These are phyloP conservation scores for Xestobium rufovillosum DNA, from an alignment of 2,888 invertebrate genomes.

Conservation along the genomic window DNA sequence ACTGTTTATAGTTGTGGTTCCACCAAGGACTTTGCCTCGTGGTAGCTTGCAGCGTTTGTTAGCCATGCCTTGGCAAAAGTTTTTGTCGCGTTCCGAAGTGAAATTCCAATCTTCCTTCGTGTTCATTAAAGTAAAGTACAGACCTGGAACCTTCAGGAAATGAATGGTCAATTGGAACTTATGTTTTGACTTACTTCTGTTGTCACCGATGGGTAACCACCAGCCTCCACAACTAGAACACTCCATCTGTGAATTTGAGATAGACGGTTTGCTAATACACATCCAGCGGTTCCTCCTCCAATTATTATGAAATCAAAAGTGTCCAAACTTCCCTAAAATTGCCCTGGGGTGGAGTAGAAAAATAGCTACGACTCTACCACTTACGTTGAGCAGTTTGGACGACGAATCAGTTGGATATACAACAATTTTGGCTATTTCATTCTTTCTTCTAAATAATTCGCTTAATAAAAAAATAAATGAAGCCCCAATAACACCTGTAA, in stretches of 20 bases:
- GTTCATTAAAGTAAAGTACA: constrained; percentile 27
- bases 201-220: constrained; percentile 30
- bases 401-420: too few species aligned
- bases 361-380: too few species aligned
- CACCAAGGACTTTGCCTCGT: constrained; percentile 45
- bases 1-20: constrained; percentile 45
- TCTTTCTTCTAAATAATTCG: too few species aligned
- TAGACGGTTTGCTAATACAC: constrained; percentile 45
- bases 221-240: constrained; percentile 38
- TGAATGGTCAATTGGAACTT: constrained; percentile 7
- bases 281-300: constrained; percentile 47
- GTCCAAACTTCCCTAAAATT: too few species aligned
- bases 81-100: constrained; percentile 28
- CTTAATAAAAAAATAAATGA: too few species aligned
- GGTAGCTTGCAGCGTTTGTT: constrained; percentile 37
- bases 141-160: constrained; percentile 26
- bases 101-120: constrained; percentile 34
- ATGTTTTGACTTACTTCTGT: constrained; percentile 21
- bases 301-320: constrained; percentile 46
- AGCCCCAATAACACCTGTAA: too few species aligned
- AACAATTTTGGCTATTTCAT: too few species aligned
- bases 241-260: constrained; percentile 38
- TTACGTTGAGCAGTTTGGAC: too few species aligned
- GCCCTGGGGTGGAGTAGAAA: too few species aligned
- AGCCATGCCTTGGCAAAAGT: constrained; percentile 27